Conservation (phyloP, 2,888 invertebrate species). For the Sinodicranocentrus sp. region DNA sequence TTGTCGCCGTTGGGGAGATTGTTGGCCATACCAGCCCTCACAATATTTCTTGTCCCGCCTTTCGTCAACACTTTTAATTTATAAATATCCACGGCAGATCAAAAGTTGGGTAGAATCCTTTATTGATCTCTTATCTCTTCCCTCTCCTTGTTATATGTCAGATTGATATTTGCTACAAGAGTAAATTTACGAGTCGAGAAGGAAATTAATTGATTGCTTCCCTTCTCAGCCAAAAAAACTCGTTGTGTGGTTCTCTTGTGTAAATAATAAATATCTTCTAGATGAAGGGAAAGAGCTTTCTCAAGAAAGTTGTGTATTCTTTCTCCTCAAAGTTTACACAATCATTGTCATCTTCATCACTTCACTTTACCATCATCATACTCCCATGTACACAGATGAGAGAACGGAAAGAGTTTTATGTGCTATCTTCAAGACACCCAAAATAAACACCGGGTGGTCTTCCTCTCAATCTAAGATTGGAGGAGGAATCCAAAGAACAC, state of each 20-base stretch:
- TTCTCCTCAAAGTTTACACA: constrained; percentile 13
- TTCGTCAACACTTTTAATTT: too few relatives aligned
- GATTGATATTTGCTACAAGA: too few relatives aligned
- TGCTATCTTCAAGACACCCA: too few relatives aligned
- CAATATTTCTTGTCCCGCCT: too few relatives aligned
- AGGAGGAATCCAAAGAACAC: too few relatives aligned
- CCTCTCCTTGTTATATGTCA: too few relatives aligned
- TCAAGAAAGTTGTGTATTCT: not conserved
- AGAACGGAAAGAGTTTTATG: too few relatives aligned
- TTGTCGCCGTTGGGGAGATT: constrained; percentile 50
- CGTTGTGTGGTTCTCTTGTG: not conserved
- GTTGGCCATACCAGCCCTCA: constrained; percentile 26
- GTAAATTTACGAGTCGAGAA: not conserved
- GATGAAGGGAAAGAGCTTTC: not conserved
- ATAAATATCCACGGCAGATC: too few relatives aligned
- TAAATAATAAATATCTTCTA: constrained; percentile 2
- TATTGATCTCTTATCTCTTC: too few relatives aligned
- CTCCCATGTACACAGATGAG: not conserved
- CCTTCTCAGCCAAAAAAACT: not conserved
- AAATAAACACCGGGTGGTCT: too few relatives aligned
- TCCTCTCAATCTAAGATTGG: too few relatives aligned
- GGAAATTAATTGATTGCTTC: constrained; percentile 9
- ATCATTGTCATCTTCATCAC: constrained; percentile 15
- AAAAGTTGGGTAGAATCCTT: too few relatives aligned
- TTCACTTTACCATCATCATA: not conserved